Base-by-base conservation (phyloP, 2,888 invertebrate genomes). In the Ellobium chinense region DNA sequence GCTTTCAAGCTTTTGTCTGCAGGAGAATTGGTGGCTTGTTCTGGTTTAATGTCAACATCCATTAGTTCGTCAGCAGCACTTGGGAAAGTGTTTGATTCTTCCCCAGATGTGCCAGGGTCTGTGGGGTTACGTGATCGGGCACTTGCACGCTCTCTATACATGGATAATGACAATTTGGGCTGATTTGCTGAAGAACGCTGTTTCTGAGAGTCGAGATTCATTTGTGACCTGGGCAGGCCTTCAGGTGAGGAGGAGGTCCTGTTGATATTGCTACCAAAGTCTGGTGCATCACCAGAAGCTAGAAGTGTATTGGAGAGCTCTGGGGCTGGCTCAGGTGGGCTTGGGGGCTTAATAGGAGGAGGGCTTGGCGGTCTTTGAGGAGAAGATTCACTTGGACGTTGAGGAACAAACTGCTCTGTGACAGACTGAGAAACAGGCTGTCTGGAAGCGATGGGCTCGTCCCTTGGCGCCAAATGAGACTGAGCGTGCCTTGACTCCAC, bases 101-200 rank as follows among this genome's bases (percentile, higher is more conserved):
- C 76, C 5, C 21, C 36, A 0, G 46, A 29, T 18, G 74, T 12
- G n/a, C 1, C 29, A 7, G 60, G 63, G 27, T 74, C 74, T 9
- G 12, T 60, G 1, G 76, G 54, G 7, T 65, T 54, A 56, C 36
- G 21, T 24, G 76, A 76, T 56, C 54, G 65, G 29, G 69, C 68
- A 36, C 68, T 66, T 2, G 69, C 39, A 56, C 77, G 68, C 29
- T 77, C 77, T 62, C 77, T 77, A 46, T 77, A 77, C 68, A 69
- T 69, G 18, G 69, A 68, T n/a, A 77, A 37, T 5, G 77, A 77
- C 5, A 77, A 46, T 39, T 69, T 77, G n/a, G 77, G 65, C 18
- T 24, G 68, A 18, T 37, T 56, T n/a, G 21, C 4, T 21, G 29
- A 1, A n/a, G 34, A 9, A 27, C 37, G 66, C 56, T 70, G 56